Base-by-base conservation (phyloP, 2,797 vertebrate genomes). In the Diceros bicornis region DNA sequence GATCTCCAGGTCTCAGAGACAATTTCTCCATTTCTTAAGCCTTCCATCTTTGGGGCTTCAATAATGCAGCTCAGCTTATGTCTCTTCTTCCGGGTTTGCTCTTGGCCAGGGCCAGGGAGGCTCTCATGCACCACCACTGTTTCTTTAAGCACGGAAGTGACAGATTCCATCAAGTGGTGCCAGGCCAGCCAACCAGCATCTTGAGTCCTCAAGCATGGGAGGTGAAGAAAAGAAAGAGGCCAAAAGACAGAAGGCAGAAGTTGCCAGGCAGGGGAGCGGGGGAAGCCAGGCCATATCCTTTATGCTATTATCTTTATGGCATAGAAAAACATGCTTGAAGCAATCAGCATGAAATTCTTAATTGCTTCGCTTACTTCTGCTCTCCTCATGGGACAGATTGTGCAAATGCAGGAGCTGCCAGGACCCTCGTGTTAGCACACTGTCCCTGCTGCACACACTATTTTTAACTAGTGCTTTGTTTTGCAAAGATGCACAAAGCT, bases 331-430 rank as follows among this genome's bases (percentile, higher is more conserved):
- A 98, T 98, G 99, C 99, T 99, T 98, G 99, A 99, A 99, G 99
- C 99, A 99, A 99, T 99, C 99, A 99, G 99, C 99, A 98, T 99
- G 99, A 99, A 99, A 99, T 99, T 99, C 98, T 99, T 99, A 99
- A 99, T 99, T 99, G 99, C 99, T 99, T 98, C 98, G 97, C 99
- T 99, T 99, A 98, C 99, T 99, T 99, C 98, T 98, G 98, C 98
- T 98, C 99, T 98, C 98, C 99, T 99, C 99, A 29, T 98, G 99
- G 99, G 99, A 99, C 99, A 97, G 98, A 99, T 98, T 98, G 99
- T 98, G 97, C 95, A 78, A 98, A 97, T 17, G 97, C 97, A 91
- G 85, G 98, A 98, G 98, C 98, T 98, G 98, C 99, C 98, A 99
- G 99, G 99, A 99, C 99, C 98, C 97, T 98, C 95, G 3, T 87